Evolutionary conservation across 2,888 invertebrate species (phyloP).

Genomic region (Bombyx huttoni): DNA sequence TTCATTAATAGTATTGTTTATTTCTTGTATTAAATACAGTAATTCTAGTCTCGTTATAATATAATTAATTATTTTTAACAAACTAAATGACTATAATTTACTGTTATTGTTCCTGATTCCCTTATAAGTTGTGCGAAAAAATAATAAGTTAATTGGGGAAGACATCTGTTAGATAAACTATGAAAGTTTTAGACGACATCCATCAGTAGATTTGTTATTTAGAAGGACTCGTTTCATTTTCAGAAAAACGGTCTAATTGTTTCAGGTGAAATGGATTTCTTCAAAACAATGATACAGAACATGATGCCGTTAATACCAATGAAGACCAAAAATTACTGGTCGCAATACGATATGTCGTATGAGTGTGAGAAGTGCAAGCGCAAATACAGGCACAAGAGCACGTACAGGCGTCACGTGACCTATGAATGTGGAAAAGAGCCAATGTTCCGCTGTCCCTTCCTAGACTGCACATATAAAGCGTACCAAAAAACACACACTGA

Average conservation of each 20-base stretch:
- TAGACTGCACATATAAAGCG: conserved; percentile 63
- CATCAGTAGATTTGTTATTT: neutral
- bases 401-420: conserved; percentile 79
- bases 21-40: conserved; percentile 10
- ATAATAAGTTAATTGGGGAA: neutral
- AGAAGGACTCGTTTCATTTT: neutral
- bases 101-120: neutral
- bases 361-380: conserved; percentile 79
- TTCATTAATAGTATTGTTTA: conserved; percentile 33
- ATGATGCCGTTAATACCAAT: conserved; percentile 60
- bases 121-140: neutral
- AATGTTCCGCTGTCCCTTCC: conserved; percentile 62
- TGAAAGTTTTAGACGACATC: neutral
- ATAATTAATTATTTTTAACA: no score
- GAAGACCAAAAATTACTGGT: conserved; percentile 68
- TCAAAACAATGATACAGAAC: conserved; percentile 64
- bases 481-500: conserved; percentile 68
- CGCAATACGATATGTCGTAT: conserved; percentile 56
- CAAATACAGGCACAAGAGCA: conserved; percentile 81
- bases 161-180: neutral
- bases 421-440: conserved; percentile 77
- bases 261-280: conserved; percentile 68
- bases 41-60: neutral
- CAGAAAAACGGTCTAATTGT: conserved; percentile 30
- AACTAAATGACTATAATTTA: no score